Base-by-base conservation (phyloP, 2,888 invertebrate genomes). In the Volucella inanis region DNA sequence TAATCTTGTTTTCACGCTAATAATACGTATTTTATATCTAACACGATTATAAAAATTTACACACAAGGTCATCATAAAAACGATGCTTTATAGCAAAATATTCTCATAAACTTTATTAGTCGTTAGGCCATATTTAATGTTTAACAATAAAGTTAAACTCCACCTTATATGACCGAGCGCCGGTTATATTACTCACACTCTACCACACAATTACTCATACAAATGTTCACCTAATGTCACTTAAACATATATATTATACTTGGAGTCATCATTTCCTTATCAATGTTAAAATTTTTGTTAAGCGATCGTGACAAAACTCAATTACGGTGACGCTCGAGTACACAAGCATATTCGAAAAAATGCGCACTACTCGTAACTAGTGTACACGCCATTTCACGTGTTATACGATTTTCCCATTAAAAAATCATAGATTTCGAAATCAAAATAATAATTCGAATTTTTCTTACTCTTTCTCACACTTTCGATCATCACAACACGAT, bases 381-480 rank as follows among this genome's bases (percentile, higher is more conserved):
- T 54, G 67, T 64, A 50, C 59, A 77, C 71, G 72, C 77, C 9
- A 15, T 15, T 41, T 18, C 52, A 67, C 54, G 54, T 45, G 61
- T 39, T 31, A 31, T 31, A 31, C 31, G 6, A 3, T 31, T 31
- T 41, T 61, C 18, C 43, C 64, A 47, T 41, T 4, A 14, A 52
- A 43, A 65, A 70, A 55, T 22, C n/a, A 61, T 47, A 6, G 18
- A 31, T n/a, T 31, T 41, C 39, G 47, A 43, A 49, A 64, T 49
- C 18, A 57, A 50, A 9, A 45, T 3, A 45, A 12, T 31, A 31
- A 75, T 54, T 31, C 38, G 47, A 61, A 68, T 76, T 52, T 45
- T 52, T 3, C 87, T 87, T 87, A 87, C 87, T 75, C 80, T 54
- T 87, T 85, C 14, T 43, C 54, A 39, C 78, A 83, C 50, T 84